A percentile compares a stretch with the other conserved stretches of the same genome.
Conservation (phyloP, 1,140 invertebrate genomes). For the Vollenhovia emeryi region DNA sequence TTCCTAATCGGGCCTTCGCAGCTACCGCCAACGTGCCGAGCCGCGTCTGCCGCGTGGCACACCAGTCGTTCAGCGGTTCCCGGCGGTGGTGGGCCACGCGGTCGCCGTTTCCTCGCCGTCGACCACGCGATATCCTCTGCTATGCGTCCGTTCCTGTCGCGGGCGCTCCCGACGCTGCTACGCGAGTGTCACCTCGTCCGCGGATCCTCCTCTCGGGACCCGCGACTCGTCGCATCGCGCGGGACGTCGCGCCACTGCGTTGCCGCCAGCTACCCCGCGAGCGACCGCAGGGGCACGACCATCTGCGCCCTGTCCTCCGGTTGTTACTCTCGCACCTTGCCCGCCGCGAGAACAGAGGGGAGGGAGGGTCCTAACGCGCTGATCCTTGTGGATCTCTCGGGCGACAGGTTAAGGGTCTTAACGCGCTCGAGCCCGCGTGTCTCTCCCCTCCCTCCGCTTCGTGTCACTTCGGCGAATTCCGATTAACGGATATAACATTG, state of each 20-base stretch:
- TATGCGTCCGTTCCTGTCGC: background rate
- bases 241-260: background rate
- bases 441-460: background rate
- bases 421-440: background rate
- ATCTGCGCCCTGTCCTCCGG: slow-evolving; percentile 86
- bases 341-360: background rate
- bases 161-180: background rate
- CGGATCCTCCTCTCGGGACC: background rate
- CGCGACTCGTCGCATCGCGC: background rate
- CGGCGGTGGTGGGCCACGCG: no score
- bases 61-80: no score
- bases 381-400: no score
- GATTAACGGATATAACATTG: no score
- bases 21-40: no score
- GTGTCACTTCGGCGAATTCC: no score
- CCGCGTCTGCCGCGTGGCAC: no score
- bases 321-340: slow-evolving; percentile 64
- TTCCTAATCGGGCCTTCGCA: no score
- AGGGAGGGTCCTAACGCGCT: no score
- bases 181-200: background rate
- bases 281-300: slow-evolving; percentile 73
- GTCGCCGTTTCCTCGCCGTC: background rate
- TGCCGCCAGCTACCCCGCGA: background rate
- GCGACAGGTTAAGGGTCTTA: background rate
- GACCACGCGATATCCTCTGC: no score